phyloP scores from a whole-genome alignment of 2,113 vertebrate species.

The Ramphastos sulfuratus region DNA sequence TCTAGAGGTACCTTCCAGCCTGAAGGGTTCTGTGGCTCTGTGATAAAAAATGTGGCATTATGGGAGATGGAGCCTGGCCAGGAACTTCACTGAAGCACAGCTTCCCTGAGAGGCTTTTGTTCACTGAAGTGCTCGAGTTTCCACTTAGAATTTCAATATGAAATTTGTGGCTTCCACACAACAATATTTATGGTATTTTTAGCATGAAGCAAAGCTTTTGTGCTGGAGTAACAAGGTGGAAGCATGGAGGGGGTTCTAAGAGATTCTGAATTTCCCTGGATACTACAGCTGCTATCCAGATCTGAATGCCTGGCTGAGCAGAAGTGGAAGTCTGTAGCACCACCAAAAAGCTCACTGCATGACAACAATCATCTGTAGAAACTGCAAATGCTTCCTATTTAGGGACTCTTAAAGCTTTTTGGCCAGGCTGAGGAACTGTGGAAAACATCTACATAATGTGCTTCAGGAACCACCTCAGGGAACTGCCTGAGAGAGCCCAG shows the following conservation, averaged over 20 bases:
- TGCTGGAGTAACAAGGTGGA: background rate
- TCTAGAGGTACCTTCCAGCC: no score
- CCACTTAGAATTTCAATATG: background rate
- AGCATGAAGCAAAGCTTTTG: background rate
- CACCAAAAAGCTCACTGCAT: background rate
- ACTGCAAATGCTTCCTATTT: background rate
- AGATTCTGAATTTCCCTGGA: background rate
- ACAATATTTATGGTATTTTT: background rate
- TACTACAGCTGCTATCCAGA: background rate
- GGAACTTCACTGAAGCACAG: background rate
- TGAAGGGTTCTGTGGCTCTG: no score
- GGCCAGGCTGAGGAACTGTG: background rate
- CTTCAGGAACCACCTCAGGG: no score
- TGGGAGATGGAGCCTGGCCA: background rate
- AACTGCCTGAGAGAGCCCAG: no score
- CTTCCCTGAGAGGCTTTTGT: background rate
- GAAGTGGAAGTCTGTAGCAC: background rate
- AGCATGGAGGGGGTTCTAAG: background rate
- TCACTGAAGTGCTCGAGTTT: background rate
- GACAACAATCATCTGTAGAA: background rate
- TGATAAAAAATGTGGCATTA: no score
- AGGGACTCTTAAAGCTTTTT: background rate
- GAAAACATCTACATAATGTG: background rate
- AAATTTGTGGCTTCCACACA: background rate
- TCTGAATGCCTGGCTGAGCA: background rate